These are phyloP conservation scores for Zaprionus camerounensis DNA, from an alignment of 1,140 invertebrate species.

Conservation along the genomic window DNA sequence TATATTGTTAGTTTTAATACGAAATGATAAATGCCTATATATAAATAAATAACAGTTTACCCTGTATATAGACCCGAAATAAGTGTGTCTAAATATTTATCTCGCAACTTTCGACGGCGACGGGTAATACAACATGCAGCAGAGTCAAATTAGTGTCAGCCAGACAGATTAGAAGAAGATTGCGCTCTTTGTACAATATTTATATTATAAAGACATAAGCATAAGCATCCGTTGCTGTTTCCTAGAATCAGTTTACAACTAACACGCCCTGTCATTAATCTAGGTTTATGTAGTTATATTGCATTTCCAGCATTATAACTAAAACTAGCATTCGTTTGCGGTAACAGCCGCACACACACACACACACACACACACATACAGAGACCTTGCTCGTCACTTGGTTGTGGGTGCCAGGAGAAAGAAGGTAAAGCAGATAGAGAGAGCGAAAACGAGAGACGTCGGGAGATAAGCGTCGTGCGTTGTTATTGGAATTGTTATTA, in stretches of 20 bases:
- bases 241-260: background rate
- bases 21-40: conserved; percentile 20
- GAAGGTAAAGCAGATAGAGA: background rate
- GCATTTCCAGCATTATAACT: background rate
- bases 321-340: background rate
- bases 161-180: background rate
- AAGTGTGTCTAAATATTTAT: background rate
- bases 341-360: background rate
- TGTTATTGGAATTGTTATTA: conserved; percentile 1
- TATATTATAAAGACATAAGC: background rate
- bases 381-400: background rate
- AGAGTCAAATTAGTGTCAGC: background rate
- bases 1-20: conserved; percentile 39
- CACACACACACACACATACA: conserved; percentile 7
- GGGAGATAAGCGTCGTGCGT: conserved; percentile 1
- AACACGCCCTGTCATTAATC: background rate
- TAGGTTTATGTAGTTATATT: background rate
- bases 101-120: background rate
- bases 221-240: too few species aligned
- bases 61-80: conserved; percentile 24
- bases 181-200: background rate
- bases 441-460: background rate
- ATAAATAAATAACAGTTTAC: conserved; percentile 32
- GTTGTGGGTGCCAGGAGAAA: background rate
- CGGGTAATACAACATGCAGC: background rate